A percentile compares a stretch with the other conserved stretches of the same genome.
Evolutionary conservation across 2,888 invertebrate genomes (phyloP).

Genomic region (Amphiduros pacificus): DNA sequence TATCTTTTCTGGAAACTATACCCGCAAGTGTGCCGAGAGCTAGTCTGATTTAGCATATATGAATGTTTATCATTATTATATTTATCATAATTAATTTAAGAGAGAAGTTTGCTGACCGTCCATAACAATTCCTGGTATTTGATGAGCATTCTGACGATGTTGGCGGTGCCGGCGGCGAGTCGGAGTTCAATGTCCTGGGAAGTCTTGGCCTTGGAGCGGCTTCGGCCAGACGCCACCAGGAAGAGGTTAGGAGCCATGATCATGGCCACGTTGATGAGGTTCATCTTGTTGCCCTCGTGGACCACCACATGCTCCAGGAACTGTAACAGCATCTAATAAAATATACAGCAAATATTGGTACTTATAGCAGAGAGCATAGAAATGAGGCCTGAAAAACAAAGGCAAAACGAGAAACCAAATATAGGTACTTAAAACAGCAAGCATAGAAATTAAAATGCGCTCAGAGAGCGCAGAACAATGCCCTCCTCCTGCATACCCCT

Average conservation of each 20-base stretch:
- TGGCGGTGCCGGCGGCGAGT: slow-evolving; percentile 86
- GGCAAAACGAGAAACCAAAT: too few relatives aligned
- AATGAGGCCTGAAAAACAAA: background rate
- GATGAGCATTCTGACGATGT: slow-evolving; percentile 81
- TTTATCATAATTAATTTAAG: too few relatives aligned
- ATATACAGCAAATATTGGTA: background rate
- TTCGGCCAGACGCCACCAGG: slow-evolving; percentile 39
- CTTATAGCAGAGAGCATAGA: background rate
- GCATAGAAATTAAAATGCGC: too few relatives aligned
- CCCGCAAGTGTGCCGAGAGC: too few relatives aligned
- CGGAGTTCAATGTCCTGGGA: slow-evolving; percentile 40
- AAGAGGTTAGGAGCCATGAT: slow-evolving; percentile 90
- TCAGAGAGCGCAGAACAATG: too few relatives aligned
- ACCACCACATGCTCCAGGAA: slow-evolving; percentile 77
- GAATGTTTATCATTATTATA: too few relatives aligned
- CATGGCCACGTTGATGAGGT: slow-evolving; percentile 87
- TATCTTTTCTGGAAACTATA: too few relatives aligned
- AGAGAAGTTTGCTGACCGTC: slow-evolving; percentile 80
- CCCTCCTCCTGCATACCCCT: too few relatives aligned
- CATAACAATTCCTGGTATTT: slow-evolving; percentile 77
- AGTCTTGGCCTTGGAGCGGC: slow-evolving; percentile 5
- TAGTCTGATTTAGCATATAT: too few relatives aligned
- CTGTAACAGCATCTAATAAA: slow-evolving; percentile 71
- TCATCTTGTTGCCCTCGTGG: slow-evolving; percentile 80
- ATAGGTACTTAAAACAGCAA: too few relatives aligned